phyloP scores from a whole-genome alignment of 2,797 vertebrate species.

The Thunnus albacares region DNA sequence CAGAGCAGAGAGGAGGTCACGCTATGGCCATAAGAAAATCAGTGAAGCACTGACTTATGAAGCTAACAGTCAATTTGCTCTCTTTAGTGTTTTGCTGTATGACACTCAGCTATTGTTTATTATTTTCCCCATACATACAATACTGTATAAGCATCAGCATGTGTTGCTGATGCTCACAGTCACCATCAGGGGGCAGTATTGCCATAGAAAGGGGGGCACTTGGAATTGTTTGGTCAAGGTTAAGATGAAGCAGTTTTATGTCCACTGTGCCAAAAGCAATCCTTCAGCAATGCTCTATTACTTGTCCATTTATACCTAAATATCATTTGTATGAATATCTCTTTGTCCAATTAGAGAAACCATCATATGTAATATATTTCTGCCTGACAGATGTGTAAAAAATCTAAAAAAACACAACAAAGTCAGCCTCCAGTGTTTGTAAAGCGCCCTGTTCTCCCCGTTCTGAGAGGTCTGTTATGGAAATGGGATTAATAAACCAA shows the following conservation, averaged over 20 bases:
- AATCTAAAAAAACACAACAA: slow-evolving; percentile 4
- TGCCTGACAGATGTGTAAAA: slow-evolving; percentile 1
- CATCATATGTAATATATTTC: neutral
- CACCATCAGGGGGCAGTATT: slow-evolving; percentile 71
- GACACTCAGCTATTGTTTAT: slow-evolving; percentile 35
- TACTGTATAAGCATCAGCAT: slow-evolving; percentile 6
- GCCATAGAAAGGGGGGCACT: slow-evolving; percentile 41
- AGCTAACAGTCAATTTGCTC: slow-evolving; percentile 73
- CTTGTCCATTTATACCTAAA: slow-evolving; percentile 11
- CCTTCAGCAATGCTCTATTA: slow-evolving; percentile 29
- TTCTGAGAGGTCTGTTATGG: slow-evolving; percentile 43
- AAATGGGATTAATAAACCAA: slow-evolving; percentile 74
- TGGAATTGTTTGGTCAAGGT: slow-evolving; percentile 69
- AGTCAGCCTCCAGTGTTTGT: slow-evolving; percentile 12
- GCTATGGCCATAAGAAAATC: slow-evolving; percentile 71
- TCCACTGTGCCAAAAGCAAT: slow-evolving; percentile 44
- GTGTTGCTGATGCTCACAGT: slow-evolving; percentile 36
- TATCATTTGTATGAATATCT: neutral
- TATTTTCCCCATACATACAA: slow-evolving; percentile 12
- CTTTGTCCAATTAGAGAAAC: slow-evolving; percentile 7
- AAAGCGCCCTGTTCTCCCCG: slow-evolving; percentile 4
- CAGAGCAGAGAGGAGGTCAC: slow-evolving; percentile 26
- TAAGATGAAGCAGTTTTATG: slow-evolving; percentile 63
- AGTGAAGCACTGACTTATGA: slow-evolving; percentile 59
- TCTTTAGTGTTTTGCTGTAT: slow-evolving; percentile 40